Percentiles rank a stretch among this genome's conserved stretches.
Evolutionary conservation across 2,113 vertebrate genomes (phyloP).

Genomic region (Dicentrarchus labrax): DNA sequence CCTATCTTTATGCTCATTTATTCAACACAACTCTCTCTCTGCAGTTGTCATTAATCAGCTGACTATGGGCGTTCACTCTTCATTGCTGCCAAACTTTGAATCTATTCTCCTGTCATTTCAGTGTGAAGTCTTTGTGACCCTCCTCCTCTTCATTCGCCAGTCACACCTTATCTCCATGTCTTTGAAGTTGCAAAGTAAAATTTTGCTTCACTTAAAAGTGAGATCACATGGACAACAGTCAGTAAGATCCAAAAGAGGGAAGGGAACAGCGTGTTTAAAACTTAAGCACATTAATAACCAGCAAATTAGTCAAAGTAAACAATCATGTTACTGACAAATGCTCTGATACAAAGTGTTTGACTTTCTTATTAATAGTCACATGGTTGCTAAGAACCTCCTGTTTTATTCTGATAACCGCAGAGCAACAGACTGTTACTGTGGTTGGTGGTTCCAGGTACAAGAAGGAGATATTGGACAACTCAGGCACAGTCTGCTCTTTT

Average conservation of each 20-base stretch:
- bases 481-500: slow-evolving; percentile 25
- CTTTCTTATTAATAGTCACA: not conserved
- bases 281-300: not conserved
- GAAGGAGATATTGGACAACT: not conserved
- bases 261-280: slow-evolving; percentile 13
- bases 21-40: no score
- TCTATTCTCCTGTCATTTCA: no score
- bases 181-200: not conserved
- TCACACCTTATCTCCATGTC: not conserved
- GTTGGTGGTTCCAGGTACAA: slow-evolving; percentile 55
- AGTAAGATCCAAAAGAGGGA: not conserved
- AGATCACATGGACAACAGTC: not conserved
- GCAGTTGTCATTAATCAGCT: no score
- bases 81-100: no score
- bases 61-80: no score
- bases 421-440: slow-evolving; percentile 1
- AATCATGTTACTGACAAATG: not conserved
- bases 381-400: slow-evolving; percentile 40
- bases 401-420: slow-evolving; percentile 30
- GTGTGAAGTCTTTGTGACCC: no score
- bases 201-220: not conserved
- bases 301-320: not conserved
- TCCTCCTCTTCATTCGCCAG: no score
- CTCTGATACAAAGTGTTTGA: not conserved
- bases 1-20: no score